Evolutionary conservation across 1,140 invertebrate genomes (phyloP), one percentile per base, ranked within the genome.

Genomic region (Diorhabda elongata): DNA sequence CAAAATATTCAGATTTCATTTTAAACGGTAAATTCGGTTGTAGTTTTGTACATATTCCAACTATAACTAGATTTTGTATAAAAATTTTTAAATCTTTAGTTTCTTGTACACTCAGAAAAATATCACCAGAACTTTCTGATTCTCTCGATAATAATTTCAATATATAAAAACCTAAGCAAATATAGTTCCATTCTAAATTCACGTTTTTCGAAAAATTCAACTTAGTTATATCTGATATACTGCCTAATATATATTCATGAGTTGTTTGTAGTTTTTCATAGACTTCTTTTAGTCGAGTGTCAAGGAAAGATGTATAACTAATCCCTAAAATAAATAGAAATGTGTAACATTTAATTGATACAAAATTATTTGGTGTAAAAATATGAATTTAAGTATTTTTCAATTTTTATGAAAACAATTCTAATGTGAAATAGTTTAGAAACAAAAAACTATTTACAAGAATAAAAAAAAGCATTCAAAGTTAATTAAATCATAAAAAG

Each of bases 31-130:
- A 77, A 3, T 88, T 88, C 57, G 87, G 85, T 68, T 89, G 78
- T n/a, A 92, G 76, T 76, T 86, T 86, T 57, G 86, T 85, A 61
- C 85, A 80, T 56, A 92, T 83, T 69, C 90, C 91, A 60, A 92
- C 79, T 43, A 84, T 85, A 5, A 86, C 80, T 65, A 88, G 76
- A 69, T 90, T 81, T 80, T 91, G 85, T 56, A 90, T 82, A 69
- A 81, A 80, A 42, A 77, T 78, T 78, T 86, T 83, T 8, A 89
- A 69, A 45, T 79, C 75, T 78, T 83, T 85, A 66, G 84, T 84
- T 77, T 88, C 82, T 73, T 84, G 85, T 2, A 89, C 83, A 78
- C 85, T 89, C 45, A 89, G 79, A 8, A 84, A 72, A 59, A 83
- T 78, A 61, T 82, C 81, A n/a, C 82, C 47, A 8, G 61, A 64